Base-by-base conservation (phyloP, 2,797 vertebrate species). In the Myotis findleyi region DNA sequence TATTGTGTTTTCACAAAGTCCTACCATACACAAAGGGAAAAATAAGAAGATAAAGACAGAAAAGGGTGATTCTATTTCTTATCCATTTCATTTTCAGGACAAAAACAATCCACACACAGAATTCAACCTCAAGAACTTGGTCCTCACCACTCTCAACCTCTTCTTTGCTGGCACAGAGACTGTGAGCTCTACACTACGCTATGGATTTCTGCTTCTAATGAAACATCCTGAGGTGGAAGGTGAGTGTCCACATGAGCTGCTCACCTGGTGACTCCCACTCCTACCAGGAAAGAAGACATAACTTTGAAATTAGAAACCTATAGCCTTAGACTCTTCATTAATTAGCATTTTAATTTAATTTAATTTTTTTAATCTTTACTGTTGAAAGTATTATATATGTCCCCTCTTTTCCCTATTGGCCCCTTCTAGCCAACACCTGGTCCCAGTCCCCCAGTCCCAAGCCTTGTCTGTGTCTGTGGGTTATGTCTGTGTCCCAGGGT, bases 101-200 rank as follows among this genome's bases (percentile, higher is more conserved):
- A 96, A 96, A 77, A 87, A 95, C 53, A 95, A 98, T 41, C 98
- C 97, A 0, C 9, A 95, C 12, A 96, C 98, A 0, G 98, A 98
- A 93, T 98, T 98, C 92, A 96, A 84, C 72, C 73, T 96, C n/a
- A 97, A 79, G 92, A 98, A 98, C 36, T 91, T 98, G 93, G 95
- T 97, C 72, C 92, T 97, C 47, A 97, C 97, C 3, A 95, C 96
- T 6, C 95, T 97, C 89, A 97, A 98, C 75, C 91, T 98, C 27
- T 98, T 98, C 72, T 93, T 97, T 69, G 97, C 97, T 51, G 98
- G 98, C 57, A 98, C 97, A 0, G 97, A 98, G 82, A 97, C 97
- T 0, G 97, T 98, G 79, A 97, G 97, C 82, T 94, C 97, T 27
- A 98, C 98, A 0, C 85, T 98, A 4, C 96, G 97, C 69, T 97